Base-by-base conservation (phyloP, 1,140 invertebrate genomes). In the Eulimnadia texana region DNA sequence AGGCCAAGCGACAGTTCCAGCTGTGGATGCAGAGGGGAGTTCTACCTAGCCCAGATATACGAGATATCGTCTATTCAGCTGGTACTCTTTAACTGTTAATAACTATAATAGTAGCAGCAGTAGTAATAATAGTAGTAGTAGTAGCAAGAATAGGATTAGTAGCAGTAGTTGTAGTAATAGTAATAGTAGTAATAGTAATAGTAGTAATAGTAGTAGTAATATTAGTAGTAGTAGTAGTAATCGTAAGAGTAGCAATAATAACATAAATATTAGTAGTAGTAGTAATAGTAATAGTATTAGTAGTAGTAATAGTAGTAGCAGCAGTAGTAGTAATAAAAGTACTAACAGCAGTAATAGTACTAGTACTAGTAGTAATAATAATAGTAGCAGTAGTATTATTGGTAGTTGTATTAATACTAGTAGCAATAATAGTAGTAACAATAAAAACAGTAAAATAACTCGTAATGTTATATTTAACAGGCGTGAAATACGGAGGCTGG, bases 1-100 rank as follows among this genome's bases (percentile, higher is more conserved):
- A 81, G 66, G 83, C 85, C 0, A 81, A 77, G 66, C 67, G 66
- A 58, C 71, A 78, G 58, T 87, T 87, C 67, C 71, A 79, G 51
- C 75, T 77, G 53, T 87, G 84, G 84, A 84, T 84, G 78, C 64
- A 72, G 0, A 75, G 76, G 47, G 75, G 77, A 16, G 71, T 74
- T 64, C 71, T 74, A 10, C 79, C 86, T 25, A 75, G 81, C 13
- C 79, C 84, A 0, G 84, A 87, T 70, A 74, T 88, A n/a, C 76
- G 84, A 52, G 80, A 81, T 68, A 80, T 84, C 16, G 80, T 88
- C 27, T 90, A 89, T 67, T 79, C 80, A 23, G 82, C 85, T 49
- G 88, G 85, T 70, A 74, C 68, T 33, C 50, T 11, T 13, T n/a
- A 9, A 22, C 2, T 13, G 1, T 13, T 1, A 1, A 13, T 27